phyloP scores from a whole-genome alignment of 1,140 invertebrate species.

The Nephila pilipes region DNA sequence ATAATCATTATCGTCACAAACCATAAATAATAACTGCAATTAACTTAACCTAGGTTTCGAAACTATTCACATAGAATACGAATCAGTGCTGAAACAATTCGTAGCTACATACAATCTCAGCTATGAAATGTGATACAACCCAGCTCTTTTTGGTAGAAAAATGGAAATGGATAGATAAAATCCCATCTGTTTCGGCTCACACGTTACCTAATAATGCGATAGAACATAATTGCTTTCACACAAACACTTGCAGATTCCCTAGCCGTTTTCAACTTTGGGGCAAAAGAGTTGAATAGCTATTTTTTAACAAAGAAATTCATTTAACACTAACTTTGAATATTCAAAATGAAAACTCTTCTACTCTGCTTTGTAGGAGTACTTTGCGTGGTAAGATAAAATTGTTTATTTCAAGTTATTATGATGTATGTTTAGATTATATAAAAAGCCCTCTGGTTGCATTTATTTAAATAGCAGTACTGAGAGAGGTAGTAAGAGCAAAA shows the following conservation, averaged over 20 bases:
- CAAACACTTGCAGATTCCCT: not conserved
- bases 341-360: not conserved
- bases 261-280: too few relatives aligned
- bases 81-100: not conserved
- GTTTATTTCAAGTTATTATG: not conserved
- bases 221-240: conserved; percentile 36
- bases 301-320: not conserved
- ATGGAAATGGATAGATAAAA: not conserved
- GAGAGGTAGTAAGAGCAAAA: too few relatives aligned
- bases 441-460: too few relatives aligned
- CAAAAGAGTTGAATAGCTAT: not conserved
- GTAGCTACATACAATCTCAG: not conserved
- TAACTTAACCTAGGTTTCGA: not conserved
- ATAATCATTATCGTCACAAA: not conserved
- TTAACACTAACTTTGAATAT: not conserved
- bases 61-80: not conserved
- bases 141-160: not conserved
- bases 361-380: not conserved
- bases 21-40: not conserved
- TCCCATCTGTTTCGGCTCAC: conserved; percentile 31
- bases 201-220: conserved; percentile 37
- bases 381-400: not conserved
- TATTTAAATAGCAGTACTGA: too few relatives aligned
- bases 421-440: not conserved
- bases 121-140: not conserved